Evolutionary conservation across 2,113 vertebrate genomes (phyloP).

Genomic region (Scartelaos histophorus): DNA sequence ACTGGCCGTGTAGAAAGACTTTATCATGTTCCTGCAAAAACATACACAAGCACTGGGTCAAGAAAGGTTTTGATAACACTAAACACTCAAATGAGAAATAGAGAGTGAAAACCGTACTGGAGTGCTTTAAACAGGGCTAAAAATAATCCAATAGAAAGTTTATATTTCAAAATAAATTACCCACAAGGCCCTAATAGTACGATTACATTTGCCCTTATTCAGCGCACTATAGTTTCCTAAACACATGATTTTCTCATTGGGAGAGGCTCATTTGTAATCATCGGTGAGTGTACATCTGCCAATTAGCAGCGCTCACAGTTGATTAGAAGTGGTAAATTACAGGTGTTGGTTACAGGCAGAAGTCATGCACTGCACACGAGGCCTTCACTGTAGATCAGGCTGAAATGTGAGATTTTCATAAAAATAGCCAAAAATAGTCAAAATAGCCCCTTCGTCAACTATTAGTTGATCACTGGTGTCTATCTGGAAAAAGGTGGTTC

Average conservation of each 20-base stretch:
- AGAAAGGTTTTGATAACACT: not conserved
- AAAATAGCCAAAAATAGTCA: too few species aligned
- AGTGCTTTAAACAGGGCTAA: not conserved
- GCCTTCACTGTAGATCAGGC: not conserved
- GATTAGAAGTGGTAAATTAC: not conserved
- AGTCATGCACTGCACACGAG: not conserved
- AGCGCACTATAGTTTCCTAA: not conserved
- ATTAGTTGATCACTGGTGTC: too few species aligned
- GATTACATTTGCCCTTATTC: not conserved
- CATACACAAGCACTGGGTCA: constrained; percentile 2
- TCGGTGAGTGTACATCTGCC: not conserved
- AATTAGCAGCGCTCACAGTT: not conserved
- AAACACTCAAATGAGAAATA: not conserved
- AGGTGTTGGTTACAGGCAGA: not conserved
- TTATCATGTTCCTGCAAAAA: constrained; percentile 94
- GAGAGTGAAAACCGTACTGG: not conserved
- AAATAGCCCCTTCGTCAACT: too few species aligned
- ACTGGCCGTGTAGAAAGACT: constrained; percentile 97
- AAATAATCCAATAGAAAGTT: not conserved
- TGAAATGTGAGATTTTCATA: not conserved
- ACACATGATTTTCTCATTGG: not conserved
- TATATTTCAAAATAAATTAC: not conserved
- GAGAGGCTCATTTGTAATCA: not conserved
- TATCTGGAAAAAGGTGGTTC: too few species aligned
- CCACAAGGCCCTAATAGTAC: not conserved